Percentiles rank a stretch among this genome's conserved stretches.
phyloP scores from a whole-genome alignment of 2,113 vertebrate species.

The Abramis brama region DNA sequence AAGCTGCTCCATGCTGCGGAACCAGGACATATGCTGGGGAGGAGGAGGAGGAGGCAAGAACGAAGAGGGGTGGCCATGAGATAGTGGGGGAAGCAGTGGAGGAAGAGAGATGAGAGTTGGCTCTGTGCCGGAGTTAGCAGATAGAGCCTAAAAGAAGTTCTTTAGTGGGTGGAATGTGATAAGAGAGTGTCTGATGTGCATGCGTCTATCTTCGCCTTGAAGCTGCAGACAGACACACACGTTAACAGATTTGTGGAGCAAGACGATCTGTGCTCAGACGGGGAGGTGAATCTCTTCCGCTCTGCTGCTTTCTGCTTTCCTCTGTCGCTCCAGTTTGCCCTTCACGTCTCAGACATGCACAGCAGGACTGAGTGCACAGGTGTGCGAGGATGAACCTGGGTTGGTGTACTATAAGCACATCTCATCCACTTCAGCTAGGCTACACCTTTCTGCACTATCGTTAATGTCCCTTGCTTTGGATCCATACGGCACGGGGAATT shows the following conservation, averaged over 20 bases:
- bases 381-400: background rate
- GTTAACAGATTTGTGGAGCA: background rate
- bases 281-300: constrained; percentile 7
- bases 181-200: background rate
- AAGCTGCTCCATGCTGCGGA: background rate
- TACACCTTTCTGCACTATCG: background rate
- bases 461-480: background rate
- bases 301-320: background rate
- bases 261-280: background rate
- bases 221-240: constrained; percentile 4
- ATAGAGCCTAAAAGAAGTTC: constrained; percentile 28
- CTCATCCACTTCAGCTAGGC: constrained; percentile 29
- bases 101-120: constrained; percentile 8
- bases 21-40: constrained; percentile 6
- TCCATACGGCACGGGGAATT: background rate
- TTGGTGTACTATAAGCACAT: background rate
- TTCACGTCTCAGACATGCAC: background rate
- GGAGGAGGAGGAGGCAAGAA: background rate
- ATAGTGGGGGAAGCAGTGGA: background rate
- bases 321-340: background rate
- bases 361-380: background rate
- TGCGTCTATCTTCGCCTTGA: constrained; percentile 10
- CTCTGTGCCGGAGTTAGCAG: constrained; percentile 26
- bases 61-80: background rate
- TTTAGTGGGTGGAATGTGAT: constrained; percentile 45